Evolutionary conservation across 2,888 invertebrate genomes (phyloP).

Genomic region (Elegia similella): DNA sequence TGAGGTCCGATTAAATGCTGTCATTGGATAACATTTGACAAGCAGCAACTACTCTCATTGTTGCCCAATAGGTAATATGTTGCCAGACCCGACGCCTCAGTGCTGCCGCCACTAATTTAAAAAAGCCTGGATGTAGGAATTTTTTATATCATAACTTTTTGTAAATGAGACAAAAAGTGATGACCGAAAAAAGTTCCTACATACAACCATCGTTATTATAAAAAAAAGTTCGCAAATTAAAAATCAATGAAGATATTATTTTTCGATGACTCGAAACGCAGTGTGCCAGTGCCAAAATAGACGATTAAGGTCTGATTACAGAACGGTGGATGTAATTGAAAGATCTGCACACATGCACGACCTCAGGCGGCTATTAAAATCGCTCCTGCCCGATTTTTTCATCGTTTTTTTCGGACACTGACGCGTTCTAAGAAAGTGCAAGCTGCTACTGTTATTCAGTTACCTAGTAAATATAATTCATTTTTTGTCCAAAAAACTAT

Average conservation of each 20-base stretch:
- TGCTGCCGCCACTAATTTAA: no score
- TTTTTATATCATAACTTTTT: no score
- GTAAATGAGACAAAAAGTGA: not conserved
- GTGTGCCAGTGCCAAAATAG: slow-evolving; percentile 56
- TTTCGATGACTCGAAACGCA: slow-evolving; percentile 22
- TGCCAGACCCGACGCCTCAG: no score
- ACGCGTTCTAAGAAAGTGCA: slow-evolving; percentile 1
- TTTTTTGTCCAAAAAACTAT: no score
- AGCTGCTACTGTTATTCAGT: not conserved
- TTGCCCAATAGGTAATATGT: no score
- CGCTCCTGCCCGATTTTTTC: slow-evolving; percentile 28
- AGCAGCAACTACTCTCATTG: no score
- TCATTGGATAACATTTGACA: no score
- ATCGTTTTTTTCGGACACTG: slow-evolving; percentile 6
- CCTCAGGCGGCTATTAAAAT: slow-evolving; percentile 31
- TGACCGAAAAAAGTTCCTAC: not conserved
- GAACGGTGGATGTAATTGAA: slow-evolving; percentile 61
- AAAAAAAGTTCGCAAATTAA: slow-evolving; percentile 21
- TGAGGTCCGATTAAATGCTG: no score
- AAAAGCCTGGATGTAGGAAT: no score
- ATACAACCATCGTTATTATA: not conserved
- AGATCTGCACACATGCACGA: slow-evolving; percentile 41
- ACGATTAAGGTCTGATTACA: slow-evolving; percentile 72
- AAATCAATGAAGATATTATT: slow-evolving; percentile 38
- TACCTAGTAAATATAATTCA: not conserved